Conservation (phyloP, 2,113 vertebrate species). For the Theristicus caerulescens region DNA sequence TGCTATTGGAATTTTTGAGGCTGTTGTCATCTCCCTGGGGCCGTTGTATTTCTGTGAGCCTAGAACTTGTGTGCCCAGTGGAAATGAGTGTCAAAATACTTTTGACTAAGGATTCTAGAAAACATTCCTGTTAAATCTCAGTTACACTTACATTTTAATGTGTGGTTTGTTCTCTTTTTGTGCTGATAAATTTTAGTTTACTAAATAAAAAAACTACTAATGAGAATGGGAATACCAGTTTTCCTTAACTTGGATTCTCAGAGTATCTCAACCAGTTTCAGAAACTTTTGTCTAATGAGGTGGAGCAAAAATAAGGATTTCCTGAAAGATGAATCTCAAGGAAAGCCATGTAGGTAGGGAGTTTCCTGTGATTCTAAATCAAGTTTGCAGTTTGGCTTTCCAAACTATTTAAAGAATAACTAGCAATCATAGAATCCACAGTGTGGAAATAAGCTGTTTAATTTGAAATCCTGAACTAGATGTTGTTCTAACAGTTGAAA, state of each 20-base stretch:
- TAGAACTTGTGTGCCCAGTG: neutral
- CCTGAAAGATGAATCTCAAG: neutral
- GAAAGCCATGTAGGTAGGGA: neutral
- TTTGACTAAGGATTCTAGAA: neutral
- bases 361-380: neutral
- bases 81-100: neutral
- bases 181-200: neutral
- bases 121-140: neutral
- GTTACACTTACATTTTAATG: neutral
- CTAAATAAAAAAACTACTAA: neutral
- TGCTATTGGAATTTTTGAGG: neutral
- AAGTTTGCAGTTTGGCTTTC: neutral
- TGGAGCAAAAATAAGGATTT: neutral
- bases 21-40: neutral
- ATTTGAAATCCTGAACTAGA: neutral
- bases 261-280: neutral
- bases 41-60: fast-evolving
- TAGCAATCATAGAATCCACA: neutral
- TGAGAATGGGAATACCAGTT: neutral
- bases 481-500: neutral
- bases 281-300: neutral
- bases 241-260: neutral
- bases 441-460: neutral
- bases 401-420: neutral
- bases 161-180: neutral